phyloP scores from a whole-genome alignment of 2,888 invertebrate genomes.

The Heliothis peltigera region DNA sequence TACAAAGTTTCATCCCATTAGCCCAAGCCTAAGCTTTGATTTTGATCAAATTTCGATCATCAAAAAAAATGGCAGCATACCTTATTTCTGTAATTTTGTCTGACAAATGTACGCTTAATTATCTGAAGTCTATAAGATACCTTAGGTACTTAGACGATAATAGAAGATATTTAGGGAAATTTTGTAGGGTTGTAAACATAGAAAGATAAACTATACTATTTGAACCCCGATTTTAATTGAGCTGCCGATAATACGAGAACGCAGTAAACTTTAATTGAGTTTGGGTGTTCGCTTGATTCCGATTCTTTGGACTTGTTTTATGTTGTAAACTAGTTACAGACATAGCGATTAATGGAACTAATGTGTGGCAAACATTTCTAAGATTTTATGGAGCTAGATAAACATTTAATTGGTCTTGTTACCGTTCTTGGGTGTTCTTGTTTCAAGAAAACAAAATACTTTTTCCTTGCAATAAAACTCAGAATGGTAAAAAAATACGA shows the following conservation, averaged over 20 bases:
- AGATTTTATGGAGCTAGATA: not conserved
- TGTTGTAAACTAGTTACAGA: not conserved
- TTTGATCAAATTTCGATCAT: too few relatives aligned
- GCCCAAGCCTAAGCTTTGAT: too few relatives aligned
- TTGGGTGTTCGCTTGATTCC: constrained; percentile 31
- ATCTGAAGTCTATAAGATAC: too few relatives aligned
- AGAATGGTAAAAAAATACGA: too few relatives aligned
- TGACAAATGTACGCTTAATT: too few relatives aligned
- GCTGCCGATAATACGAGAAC: constrained; percentile 50
- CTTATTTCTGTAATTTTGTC: too few relatives aligned
- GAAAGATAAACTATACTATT: not conserved
- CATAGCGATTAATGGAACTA: not conserved
- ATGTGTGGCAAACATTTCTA: not conserved
- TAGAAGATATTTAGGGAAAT: too few relatives aligned
- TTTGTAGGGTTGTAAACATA: not conserved
- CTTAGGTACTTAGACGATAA: too few relatives aligned
- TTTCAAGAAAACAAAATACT: too few relatives aligned
- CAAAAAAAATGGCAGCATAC: too few relatives aligned
- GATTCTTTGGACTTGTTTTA: constrained; percentile 6
- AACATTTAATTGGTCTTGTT: not conserved
- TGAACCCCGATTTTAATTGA: constrained; percentile 42
- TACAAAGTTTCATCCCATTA: too few relatives aligned
- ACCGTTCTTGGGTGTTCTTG: not conserved
- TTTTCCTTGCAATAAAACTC: too few relatives aligned
- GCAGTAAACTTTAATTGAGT: constrained; percentile 61